Evolutionary conservation across 1,140 invertebrate species (phyloP).

Genomic region (Caenorhabditis remanei): DNA sequence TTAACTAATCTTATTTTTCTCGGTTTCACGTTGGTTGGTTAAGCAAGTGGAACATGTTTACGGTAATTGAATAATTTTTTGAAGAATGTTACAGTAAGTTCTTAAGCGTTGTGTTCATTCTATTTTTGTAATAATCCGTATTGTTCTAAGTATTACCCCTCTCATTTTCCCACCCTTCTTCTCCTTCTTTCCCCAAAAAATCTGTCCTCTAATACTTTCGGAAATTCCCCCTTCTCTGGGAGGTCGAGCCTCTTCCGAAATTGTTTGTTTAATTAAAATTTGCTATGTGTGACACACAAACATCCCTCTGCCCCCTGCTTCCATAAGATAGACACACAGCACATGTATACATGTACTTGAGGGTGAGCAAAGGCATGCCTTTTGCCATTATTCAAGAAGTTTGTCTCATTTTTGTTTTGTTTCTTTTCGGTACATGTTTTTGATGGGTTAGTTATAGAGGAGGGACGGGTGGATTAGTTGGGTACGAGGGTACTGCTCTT

Average conservation of each 20-base stretch:
- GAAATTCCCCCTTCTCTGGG: background rate
- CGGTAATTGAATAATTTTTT: too few relatives aligned
- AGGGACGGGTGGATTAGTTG: background rate
- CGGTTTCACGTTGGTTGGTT: too few relatives aligned
- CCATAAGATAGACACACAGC: slow-evolving; percentile 16
- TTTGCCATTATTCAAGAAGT: background rate
- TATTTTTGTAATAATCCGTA: too few relatives aligned
- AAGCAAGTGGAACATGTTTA: too few relatives aligned
- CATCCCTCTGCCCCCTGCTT: background rate
- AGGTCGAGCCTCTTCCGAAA: background rate
- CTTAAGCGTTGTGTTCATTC: too few relatives aligned
- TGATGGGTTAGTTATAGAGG: background rate
- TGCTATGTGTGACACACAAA: slow-evolving; percentile 55
- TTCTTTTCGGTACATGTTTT: too few relatives aligned
- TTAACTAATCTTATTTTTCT: too few relatives aligned
- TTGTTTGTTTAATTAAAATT: slow-evolving; percentile 57
- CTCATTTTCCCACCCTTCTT: too few relatives aligned
- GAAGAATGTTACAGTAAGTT: too few relatives aligned
- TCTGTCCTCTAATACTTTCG: background rate
- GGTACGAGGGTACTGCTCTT: too few relatives aligned
- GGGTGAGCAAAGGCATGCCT: background rate
- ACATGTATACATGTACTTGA: slow-evolving; percentile 55
- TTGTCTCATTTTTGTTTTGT: background rate
- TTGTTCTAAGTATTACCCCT: too few relatives aligned
- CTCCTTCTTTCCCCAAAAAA: too few relatives aligned